phyloP scores from a whole-genome alignment of 2,797 vertebrate species.

The Gadopsis marmoratus region DNA sequence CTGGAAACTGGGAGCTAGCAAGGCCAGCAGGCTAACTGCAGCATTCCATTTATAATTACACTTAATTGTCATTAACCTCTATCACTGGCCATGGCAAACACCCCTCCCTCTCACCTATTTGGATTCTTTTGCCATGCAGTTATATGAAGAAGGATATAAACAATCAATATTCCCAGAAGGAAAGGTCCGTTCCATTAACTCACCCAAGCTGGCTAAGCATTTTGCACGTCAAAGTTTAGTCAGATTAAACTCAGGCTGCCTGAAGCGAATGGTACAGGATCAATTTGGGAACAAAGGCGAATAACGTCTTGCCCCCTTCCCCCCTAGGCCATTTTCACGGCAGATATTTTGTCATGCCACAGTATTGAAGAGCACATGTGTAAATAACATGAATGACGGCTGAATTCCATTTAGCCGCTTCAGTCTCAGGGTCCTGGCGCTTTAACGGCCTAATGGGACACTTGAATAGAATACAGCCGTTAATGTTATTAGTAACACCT shows the following conservation, averaged over 20 bases:
- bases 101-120: background rate
- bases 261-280: too few species aligned
- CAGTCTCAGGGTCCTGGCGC: background rate
- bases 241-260: background rate
- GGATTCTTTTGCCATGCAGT: background rate
- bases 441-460: background rate
- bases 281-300: background rate
- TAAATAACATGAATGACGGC: background rate
- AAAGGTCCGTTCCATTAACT: background rate
- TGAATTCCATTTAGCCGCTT: slow-evolving; percentile 11
- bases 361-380: slow-evolving; percentile 8
- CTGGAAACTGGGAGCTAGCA: background rate
- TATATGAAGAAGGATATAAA: background rate
- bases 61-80: background rate
- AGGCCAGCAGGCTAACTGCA: background rate
- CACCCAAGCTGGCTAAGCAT: background rate
- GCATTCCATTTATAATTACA: background rate
- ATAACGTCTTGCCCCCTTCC: background rate
- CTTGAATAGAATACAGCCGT: background rate
- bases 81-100: background rate
- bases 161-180: background rate
- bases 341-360: slow-evolving; percentile 23
- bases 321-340: background rate
- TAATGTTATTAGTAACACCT: background rate
- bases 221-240: background rate